Percentiles rank a stretch among this genome's conserved stretches.
Conservation (phyloP, 2,888 invertebrate genomes). For the Mythimna pallens region DNA sequence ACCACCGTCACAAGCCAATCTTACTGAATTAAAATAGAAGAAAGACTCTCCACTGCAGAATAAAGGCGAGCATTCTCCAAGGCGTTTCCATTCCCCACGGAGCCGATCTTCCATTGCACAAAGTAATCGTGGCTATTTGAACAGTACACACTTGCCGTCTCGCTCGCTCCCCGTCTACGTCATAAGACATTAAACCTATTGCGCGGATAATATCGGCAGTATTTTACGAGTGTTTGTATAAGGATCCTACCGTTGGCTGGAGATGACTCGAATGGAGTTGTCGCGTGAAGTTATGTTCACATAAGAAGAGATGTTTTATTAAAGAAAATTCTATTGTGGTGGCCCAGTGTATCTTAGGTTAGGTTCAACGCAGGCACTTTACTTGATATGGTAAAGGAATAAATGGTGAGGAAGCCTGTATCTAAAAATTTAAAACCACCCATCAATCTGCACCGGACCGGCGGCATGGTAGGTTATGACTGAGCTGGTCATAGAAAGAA, state of each 20-base stretch:
- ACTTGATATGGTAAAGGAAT: background rate
- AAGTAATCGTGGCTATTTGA: slow-evolving; percentile 78
- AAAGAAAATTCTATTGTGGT: background rate
- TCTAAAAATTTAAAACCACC: background rate
- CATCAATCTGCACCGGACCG: background rate
- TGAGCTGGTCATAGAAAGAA: no score
- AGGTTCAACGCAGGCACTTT: background rate
- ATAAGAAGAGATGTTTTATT: background rate
- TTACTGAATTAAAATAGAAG: slow-evolving; percentile 52
- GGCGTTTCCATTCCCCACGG: slow-evolving; percentile 50
- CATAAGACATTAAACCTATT: slow-evolving; percentile 84
- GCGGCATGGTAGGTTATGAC: no score
- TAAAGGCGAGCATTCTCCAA: slow-evolving; percentile 60
- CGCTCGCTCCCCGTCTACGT: slow-evolving; percentile 69
- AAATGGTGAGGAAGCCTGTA: background rate
- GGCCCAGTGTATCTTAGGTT: background rate
- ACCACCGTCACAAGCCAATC: slow-evolving; percentile 49
- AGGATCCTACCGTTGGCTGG: slow-evolving; percentile 66
- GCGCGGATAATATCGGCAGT: slow-evolving; percentile 80
- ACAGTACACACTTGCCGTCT: slow-evolving; percentile 72
- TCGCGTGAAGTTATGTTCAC: background rate
- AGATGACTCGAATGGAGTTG: slow-evolving; percentile 46
- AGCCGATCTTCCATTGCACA: slow-evolving; percentile 58
- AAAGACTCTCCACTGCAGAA: slow-evolving; percentile 37
- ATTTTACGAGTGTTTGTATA: slow-evolving; percentile 80